A percentile compares a stretch with the other conserved stretches of the same genome.
Evolutionary conservation across 1,140 invertebrate species (phyloP).

Genomic region (Meteorus sp.): DNA sequence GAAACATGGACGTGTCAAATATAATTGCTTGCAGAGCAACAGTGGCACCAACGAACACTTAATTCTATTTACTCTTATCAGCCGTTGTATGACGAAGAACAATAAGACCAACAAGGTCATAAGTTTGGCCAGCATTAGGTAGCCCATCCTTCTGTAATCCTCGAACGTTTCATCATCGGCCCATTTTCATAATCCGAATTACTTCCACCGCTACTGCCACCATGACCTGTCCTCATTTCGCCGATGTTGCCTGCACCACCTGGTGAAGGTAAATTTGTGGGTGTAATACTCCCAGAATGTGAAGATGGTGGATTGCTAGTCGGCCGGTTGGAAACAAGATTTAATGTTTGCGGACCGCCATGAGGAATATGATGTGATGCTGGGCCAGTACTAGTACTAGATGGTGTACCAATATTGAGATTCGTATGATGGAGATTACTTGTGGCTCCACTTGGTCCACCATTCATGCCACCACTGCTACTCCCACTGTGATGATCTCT

Average conservation of each 20-base stretch:
- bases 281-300: conserved; percentile 70
- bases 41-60: conserved; percentile 12
- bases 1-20: conserved; percentile 1
- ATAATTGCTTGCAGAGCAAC: conserved; percentile 10
- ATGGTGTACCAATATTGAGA: conserved; percentile 52
- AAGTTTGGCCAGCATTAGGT: conserved; percentile 65
- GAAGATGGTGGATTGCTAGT: conserved; percentile 55
- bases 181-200: conserved; percentile 78
- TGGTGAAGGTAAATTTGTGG: conserved; percentile 76
- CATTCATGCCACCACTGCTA: conserved; percentile 46
- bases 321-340: conserved; percentile 51
- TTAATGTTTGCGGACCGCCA: conserved; percentile 66
- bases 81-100: conserved; percentile 43
- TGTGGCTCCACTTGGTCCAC: conserved; percentile 38
- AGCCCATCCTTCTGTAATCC: conserved; percentile 82
- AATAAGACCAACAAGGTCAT: conserved; percentile 23
- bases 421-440: conserved; percentile 47
- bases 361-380: conserved; percentile 57
- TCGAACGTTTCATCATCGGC: conserved; percentile 77
- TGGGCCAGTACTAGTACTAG: conserved; percentile 52
- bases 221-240: conserved; percentile 57
- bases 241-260: conserved; percentile 55
- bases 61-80: conserved; percentile 6
- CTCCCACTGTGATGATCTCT: conserved; percentile 61
- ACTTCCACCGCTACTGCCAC: conserved; percentile 54